phyloP scores from a whole-genome alignment of 2,888 invertebrate species.

The Anorthoa munda region DNA sequence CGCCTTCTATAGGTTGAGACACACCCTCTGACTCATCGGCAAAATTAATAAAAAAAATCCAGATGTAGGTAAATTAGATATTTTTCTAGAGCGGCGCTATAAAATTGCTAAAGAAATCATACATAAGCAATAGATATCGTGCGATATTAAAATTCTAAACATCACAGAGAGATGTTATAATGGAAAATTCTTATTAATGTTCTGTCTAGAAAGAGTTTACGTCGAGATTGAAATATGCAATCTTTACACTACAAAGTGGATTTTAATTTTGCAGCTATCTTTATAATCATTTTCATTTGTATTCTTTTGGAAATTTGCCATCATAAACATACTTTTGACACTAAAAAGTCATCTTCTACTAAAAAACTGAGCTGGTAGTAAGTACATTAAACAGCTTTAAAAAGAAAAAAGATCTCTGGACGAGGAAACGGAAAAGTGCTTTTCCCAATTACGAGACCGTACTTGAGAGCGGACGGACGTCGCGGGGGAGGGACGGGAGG shows the following conservation, averaged over 20 bases:
- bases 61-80: too few species aligned
- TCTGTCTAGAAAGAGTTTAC: neutral
- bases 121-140: neutral
- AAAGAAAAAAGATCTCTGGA: conserved; percentile 44
- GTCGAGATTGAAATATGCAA: neutral
- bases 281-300: neutral
- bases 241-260: neutral
- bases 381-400: conserved; percentile 45
- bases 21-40: conserved; percentile 18
- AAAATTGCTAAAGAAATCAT: neutral
- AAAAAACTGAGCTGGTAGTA: conserved; percentile 1
- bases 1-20: too few species aligned
- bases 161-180: neutral
- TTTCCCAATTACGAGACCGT: conserved; percentile 66
- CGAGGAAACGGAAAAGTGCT: conserved; percentile 63
- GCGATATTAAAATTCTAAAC: neutral
- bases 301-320: neutral
- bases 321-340: neutral
- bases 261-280: neutral
- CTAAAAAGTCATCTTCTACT: neutral
- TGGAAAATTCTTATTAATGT: neutral
- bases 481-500: conserved; percentile 2
- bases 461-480: conserved; percentile 57
- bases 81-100: neutral
- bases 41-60: neutral